These are phyloP conservation scores for Chiloscyllium punctatum DNA, from an alignment of 2,797 vertebrate genomes.

Conservation along the genomic window DNA sequence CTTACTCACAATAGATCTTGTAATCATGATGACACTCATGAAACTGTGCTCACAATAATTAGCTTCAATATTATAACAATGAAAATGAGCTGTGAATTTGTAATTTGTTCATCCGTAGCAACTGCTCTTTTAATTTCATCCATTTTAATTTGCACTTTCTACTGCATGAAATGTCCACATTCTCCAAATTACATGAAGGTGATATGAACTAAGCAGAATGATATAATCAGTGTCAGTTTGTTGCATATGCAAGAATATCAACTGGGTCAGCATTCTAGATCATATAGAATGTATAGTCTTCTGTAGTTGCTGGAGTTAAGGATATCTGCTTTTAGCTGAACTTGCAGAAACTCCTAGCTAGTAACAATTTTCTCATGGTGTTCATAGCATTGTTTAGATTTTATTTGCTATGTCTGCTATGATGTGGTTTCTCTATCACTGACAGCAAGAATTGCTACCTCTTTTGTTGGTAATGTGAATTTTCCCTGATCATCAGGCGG, in stretches of 20 bases:
- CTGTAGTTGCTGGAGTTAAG: not conserved
- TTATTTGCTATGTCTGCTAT: not conserved
- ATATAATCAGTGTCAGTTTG: not conserved
- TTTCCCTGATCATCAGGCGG: not conserved
- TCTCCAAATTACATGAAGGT: not conserved
- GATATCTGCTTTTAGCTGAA: not conserved
- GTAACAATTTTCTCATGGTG: not conserved
- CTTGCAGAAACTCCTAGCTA: not conserved
- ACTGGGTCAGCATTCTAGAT: not conserved
- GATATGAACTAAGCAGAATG: not conserved
- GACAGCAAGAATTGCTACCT: not conserved
- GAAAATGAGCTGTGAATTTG: not conserved
- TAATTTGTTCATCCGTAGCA: not conserved
- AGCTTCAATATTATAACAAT: not conserved
- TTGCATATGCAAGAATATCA: not conserved
- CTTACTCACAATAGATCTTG: not conserved
- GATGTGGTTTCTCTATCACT: not conserved
- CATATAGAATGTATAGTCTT: not conserved
- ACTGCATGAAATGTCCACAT: not conserved
- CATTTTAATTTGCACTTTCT: not conserved
- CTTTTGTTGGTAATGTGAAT: not conserved
- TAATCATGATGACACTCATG: not conserved
- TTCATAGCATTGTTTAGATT: not conserved
- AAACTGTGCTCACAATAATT: not conserved
- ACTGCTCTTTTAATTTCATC: not conserved